phyloP scores from a whole-genome alignment of 1,140 invertebrate genomes.

The Drosophila rhopaloa region DNA sequence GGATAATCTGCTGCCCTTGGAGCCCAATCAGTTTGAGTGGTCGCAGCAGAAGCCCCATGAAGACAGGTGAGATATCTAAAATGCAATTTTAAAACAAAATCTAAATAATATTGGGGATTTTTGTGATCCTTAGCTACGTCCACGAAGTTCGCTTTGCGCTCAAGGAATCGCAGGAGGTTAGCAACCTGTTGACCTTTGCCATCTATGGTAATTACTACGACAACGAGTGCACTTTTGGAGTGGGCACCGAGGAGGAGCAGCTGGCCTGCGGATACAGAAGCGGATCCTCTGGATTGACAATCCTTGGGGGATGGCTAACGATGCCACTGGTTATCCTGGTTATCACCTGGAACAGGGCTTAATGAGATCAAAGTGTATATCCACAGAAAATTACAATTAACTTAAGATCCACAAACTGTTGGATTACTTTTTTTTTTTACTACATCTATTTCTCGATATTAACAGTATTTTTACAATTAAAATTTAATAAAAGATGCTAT shows the following conservation, averaged over 20 bases:
- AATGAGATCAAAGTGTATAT: neutral
- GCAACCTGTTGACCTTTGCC: constrained; percentile 66
- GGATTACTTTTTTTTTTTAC: constrained; percentile 7
- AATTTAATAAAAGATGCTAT: neutral
- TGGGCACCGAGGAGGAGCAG: constrained; percentile 27
- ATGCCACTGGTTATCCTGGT: constrained; percentile 3
- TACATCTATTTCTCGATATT: neutral
- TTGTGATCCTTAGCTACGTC: constrained; percentile 33
- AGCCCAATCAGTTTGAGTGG: constrained; percentile 59
- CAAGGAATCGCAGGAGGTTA: constrained; percentile 10
- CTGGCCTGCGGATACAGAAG: constrained; percentile 36
- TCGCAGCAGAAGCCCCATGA: constrained; percentile 1
- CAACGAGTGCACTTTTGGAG: constrained; percentile 49
- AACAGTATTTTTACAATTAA: constrained; percentile 3
- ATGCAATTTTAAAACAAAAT: too few relatives aligned
- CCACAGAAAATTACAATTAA: neutral
- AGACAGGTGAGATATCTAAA: constrained; percentile 23
- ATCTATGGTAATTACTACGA: constrained; percentile 78
- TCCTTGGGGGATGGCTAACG: neutral
- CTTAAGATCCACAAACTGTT: neutral
- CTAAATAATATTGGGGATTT: too few relatives aligned
- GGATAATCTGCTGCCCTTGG: constrained; percentile 60
- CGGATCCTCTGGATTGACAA: neutral
- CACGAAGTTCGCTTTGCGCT: constrained; percentile 35
- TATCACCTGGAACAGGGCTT: neutral